These are phyloP conservation scores for Rhagologus leucostigma DNA, from an alignment of 2,113 vertebrate genomes.

Conservation along the genomic window DNA sequence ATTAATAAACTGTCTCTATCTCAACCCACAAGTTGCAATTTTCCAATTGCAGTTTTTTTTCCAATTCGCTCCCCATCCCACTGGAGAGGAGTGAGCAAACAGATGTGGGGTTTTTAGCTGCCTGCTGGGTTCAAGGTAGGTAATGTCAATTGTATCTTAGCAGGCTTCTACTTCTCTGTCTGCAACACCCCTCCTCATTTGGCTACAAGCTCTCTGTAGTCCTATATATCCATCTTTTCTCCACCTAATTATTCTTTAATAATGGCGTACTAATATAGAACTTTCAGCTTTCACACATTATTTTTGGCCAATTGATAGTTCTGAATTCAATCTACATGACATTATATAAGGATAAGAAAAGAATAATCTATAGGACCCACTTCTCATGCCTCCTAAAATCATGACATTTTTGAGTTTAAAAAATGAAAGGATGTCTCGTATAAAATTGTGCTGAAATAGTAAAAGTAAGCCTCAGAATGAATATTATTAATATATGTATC, in stretches of 20 bases:
- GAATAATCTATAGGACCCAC: not conserved
- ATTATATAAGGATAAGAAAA: not conserved
- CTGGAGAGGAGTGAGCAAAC: not conserved
- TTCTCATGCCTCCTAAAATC: not conserved
- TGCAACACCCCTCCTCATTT: not conserved
- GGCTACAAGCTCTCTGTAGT: not conserved
- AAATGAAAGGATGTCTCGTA: not conserved
- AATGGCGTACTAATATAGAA: not conserved
- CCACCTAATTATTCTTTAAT: not conserved
- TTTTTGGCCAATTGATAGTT: not conserved
- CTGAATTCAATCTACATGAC: not conserved
- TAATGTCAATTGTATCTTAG: not conserved
- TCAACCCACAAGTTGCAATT: not conserved
- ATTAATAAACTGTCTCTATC: not conserved
- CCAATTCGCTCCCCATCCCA: not conserved
- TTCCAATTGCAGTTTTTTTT: not conserved
- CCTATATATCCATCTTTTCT: not conserved
- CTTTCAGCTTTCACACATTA: not conserved
- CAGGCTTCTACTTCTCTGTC: not conserved
- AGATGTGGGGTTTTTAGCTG: not conserved
- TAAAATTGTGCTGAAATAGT: not conserved
- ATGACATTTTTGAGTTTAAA: not conserved
- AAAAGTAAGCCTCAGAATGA: not conserved
- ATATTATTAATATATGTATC: not conserved
- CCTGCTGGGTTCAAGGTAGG: not conserved